Evolutionary conservation across 2,888 invertebrate genomes (phyloP).

Genomic region (Onchidella celtica): DNA sequence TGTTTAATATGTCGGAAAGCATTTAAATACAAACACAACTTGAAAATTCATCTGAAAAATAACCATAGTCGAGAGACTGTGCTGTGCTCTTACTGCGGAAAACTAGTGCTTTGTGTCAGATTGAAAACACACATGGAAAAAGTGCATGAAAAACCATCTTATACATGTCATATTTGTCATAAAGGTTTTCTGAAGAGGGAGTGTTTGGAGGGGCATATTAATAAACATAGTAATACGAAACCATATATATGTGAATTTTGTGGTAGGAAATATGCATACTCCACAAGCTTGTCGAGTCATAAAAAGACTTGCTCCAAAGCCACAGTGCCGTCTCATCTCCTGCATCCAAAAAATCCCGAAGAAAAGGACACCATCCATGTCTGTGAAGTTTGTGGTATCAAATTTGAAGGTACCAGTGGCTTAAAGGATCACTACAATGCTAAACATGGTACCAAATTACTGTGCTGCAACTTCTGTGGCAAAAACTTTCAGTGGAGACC

Average conservation of each 20-base stretch:
- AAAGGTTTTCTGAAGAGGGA: constrained; percentile 47
- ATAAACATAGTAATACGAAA: constrained; percentile 49
- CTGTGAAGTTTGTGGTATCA: constrained; percentile 32
- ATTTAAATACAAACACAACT: constrained; percentile 9
- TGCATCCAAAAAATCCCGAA: neutral
- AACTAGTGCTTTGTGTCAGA: constrained; percentile 34
- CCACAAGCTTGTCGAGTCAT: constrained; percentile 46
- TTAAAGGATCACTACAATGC: constrained; percentile 48
- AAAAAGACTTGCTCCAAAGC: constrained; percentile 16
- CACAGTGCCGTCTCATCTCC: constrained; percentile 10
- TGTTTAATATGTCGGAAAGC: constrained; percentile 18
- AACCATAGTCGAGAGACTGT: neutral
- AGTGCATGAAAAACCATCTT: constrained; percentile 41
- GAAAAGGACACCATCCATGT: constrained; percentile 3
- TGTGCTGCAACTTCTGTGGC: constrained; percentile 43
- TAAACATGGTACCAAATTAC: constrained; percentile 47
- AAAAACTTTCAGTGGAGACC: constrained; percentile 49
- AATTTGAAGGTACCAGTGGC: constrained; percentile 40
- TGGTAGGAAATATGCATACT: constrained; percentile 42
- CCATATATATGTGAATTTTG: constrained; percentile 46
- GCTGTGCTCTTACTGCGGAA: constrained; percentile 36
- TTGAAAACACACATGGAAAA: constrained; percentile 45
- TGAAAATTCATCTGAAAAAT: constrained; percentile 26
- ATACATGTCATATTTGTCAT: constrained; percentile 46
- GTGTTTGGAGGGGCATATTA: constrained; percentile 47